Percentiles rank a stretch among this genome's conserved stretches.
Conservation (phyloP, 2,888 invertebrate genomes). For the Sericinus montela region DNA sequence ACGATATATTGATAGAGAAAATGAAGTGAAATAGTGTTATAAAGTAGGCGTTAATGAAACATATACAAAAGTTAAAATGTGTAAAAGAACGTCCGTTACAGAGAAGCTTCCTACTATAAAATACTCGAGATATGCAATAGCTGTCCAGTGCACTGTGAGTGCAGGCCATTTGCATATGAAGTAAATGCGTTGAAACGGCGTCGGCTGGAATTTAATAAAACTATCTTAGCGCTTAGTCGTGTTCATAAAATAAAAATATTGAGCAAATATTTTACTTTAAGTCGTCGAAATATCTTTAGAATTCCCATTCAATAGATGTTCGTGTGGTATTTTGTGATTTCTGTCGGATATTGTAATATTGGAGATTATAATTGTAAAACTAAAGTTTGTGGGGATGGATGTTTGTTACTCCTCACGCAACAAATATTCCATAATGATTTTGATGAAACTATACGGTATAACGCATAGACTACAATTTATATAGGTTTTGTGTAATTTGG, state of each 20-base stretch:
- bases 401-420: too few relatives aligned
- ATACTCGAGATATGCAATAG: slow-evolving; percentile 59
- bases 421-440: too few relatives aligned
- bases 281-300: background rate
- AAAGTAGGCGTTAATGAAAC: slow-evolving; percentile 19
- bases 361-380: too few relatives aligned
- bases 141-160: slow-evolving; percentile 51
- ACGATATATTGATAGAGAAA: background rate
- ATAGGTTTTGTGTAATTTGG: too few relatives aligned
- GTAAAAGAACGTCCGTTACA: slow-evolving; percentile 35
- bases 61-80: slow-evolving; percentile 20
- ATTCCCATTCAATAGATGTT: too few relatives aligned
- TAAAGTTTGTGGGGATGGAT: too few relatives aligned
- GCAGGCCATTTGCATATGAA: slow-evolving; percentile 69
- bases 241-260: slow-evolving; percentile 59
- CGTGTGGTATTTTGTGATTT: too few relatives aligned
- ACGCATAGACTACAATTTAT: too few relatives aligned
- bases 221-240: slow-evolving; percentile 59
- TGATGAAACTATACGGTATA: too few relatives aligned
- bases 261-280: slow-evolving; percentile 39
- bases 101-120: slow-evolving; percentile 61
- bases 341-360: too few relatives aligned
- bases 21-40: slow-evolving; percentile 7
- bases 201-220: slow-evolving; percentile 74
- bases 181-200: slow-evolving; percentile 64